phyloP scores from a whole-genome alignment of 1,140 invertebrate species.

The Hestina assimilis region DNA sequence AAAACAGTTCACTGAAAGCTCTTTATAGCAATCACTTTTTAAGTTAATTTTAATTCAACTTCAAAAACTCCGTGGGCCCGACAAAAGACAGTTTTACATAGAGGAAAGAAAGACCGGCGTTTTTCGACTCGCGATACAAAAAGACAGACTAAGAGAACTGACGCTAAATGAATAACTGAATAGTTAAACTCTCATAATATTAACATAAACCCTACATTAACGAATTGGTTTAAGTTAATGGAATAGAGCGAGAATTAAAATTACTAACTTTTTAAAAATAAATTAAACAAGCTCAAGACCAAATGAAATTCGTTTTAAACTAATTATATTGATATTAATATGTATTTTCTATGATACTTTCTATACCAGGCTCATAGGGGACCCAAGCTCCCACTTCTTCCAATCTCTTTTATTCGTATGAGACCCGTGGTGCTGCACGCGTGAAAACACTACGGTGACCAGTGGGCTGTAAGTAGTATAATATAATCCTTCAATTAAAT shows the following conservation, averaged over 20 bases:
- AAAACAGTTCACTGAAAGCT: no score
- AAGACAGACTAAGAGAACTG: slow-evolving; percentile 63
- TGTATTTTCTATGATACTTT: no score
- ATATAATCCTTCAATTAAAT: no score
- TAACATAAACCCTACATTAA: slow-evolving; percentile 75
- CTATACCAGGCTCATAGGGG: no score
- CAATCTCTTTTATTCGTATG: no score
- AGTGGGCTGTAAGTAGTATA: no score
- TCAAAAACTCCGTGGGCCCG: slow-evolving; percentile 43
- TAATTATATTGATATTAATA: no score
- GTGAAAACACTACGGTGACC: no score
- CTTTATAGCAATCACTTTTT: slow-evolving; percentile 51
- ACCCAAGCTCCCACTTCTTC: no score
- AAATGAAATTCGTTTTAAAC: not conserved
- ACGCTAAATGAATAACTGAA: slow-evolving; percentile 76
- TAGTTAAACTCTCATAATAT: slow-evolving; percentile 77
- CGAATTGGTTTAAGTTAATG: slow-evolving; percentile 36
- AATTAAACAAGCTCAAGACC: not conserved
- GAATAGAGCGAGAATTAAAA: not conserved
- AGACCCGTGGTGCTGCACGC: no score
- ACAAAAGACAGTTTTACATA: slow-evolving; percentile 59
- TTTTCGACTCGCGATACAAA: slow-evolving; percentile 62
- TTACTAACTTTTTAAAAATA: not conserved
- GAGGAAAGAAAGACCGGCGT: slow-evolving; percentile 41
- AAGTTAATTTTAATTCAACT: slow-evolving; percentile 54